phyloP scores from a whole-genome alignment of 37 sponge, comb jelly and placozoan species.

The Corticium candelabrum region DNA sequence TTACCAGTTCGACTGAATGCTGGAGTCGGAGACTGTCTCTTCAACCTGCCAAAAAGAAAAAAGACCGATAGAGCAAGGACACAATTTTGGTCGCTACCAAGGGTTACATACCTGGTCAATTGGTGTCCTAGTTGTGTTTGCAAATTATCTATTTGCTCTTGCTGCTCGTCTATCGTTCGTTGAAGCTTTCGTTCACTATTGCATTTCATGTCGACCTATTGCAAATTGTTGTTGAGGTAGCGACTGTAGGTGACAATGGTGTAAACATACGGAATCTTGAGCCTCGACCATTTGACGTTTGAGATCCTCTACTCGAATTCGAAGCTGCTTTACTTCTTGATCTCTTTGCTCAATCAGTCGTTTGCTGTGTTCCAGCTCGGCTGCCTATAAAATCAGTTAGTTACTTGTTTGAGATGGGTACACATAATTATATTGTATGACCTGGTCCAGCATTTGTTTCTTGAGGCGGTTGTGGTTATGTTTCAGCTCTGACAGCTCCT shows the following conservation, averaged over 20 bases:
- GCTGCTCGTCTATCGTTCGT: not conserved
- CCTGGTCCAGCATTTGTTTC: not conserved
- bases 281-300: not conserved
- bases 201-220: not conserved
- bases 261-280: not conserved
- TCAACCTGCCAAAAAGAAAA: too few species aligned
- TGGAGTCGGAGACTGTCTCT: too few species aligned
- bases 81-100: too few species aligned
- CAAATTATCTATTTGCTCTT: not conserved
- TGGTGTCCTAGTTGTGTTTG: not conserved
- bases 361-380: not conserved
- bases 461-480: not conserved
- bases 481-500: not conserved
- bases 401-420: too few species aligned
- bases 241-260: not conserved
- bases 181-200: not conserved
- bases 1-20: too few species aligned
- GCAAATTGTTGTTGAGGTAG: not conserved
- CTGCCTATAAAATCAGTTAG: not conserved
- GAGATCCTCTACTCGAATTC: not conserved
- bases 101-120: not conserved
- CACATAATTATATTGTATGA: too few species aligned
- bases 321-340: not conserved
- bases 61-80: too few species aligned
- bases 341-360: not conserved